These are phyloP conservation scores for Oncorhynchus keta DNA, from an alignment of 2,113 vertebrate genomes.

Conservation along the genomic window DNA sequence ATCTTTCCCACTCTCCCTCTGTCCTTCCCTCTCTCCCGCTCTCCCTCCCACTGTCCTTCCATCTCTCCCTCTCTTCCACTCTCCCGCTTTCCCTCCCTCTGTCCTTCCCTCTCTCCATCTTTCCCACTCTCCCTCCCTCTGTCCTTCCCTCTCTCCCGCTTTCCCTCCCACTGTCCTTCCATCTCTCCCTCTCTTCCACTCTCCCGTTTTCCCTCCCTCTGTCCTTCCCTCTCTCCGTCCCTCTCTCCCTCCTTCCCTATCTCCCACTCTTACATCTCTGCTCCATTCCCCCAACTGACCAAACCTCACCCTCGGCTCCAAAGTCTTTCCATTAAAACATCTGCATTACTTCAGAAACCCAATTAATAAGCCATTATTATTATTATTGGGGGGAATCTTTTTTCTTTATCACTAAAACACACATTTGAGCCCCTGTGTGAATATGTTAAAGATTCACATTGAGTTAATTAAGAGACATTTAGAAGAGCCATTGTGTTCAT, in stretches of 20 bases:
- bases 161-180: not conserved
- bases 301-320: not conserved
- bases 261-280: not conserved
- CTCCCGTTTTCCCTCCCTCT: too few species aligned
- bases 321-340: constrained; percentile 4
- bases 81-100: too few species aligned
- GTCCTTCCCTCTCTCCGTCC: too few species aligned
- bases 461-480: constrained; percentile 17
- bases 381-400: not conserved
- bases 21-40: rapidly evolving
- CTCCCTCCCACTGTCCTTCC: too few species aligned
- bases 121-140: too few species aligned
- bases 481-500: constrained; percentile 27
- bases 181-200: too few species aligned
- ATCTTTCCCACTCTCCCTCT: too few species aligned
- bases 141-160: too few species aligned
- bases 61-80: too few species aligned
- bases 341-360: constrained; percentile 1
- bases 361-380: not conserved
- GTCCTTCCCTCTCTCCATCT: too few species aligned
- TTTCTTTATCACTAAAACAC: constrained; percentile 10
- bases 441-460: constrained; percentile 27
- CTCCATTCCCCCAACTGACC: not conserved
- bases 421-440: constrained; percentile 24
- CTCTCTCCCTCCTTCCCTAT: too few species aligned